phyloP scores from a whole-genome alignment of 2,888 invertebrate species.

The Standfussiana lucernea region DNA sequence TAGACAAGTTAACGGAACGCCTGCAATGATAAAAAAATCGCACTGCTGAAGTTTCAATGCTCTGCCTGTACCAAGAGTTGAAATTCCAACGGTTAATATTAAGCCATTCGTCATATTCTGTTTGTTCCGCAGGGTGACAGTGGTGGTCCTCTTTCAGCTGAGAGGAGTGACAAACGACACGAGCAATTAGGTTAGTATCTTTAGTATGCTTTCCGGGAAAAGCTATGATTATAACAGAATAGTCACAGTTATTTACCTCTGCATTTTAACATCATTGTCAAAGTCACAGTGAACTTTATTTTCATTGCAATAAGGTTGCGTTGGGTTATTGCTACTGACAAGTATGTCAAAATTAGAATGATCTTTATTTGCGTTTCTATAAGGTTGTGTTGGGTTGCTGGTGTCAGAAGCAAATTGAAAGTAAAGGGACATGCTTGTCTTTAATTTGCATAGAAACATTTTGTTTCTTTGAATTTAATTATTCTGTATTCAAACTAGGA shows the following conservation, averaged over 20 bases:
- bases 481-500: not conserved
- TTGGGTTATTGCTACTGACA: not conserved
- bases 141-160: constrained; percentile 94
- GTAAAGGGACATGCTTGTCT: not conserved
- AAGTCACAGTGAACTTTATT: not conserved
- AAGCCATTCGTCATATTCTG: not conserved
- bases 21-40: not conserved
- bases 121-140: constrained; percentile 92
- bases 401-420: not conserved
- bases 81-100: not conserved
- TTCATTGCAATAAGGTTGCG: not conserved
- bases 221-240: too few species aligned
- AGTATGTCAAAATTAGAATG: not conserved
- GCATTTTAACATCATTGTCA: not conserved
- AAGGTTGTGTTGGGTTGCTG: not conserved
- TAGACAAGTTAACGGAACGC: not conserved
- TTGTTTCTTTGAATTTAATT: not conserved
- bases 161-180: constrained; percentile 92
- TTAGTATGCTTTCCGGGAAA: not conserved
- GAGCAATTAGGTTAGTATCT: constrained; percentile 93
- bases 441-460: not conserved
- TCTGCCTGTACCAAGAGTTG: not conserved
- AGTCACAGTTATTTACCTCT: not conserved
- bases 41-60: not conserved
- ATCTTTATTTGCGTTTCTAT: not conserved